Percentiles rank a stretch among this genome's conserved stretches.
These are phyloP conservation scores for Aculops lycopersici DNA, from an alignment of 1,140 invertebrate genomes.

Conservation along the genomic window DNA sequence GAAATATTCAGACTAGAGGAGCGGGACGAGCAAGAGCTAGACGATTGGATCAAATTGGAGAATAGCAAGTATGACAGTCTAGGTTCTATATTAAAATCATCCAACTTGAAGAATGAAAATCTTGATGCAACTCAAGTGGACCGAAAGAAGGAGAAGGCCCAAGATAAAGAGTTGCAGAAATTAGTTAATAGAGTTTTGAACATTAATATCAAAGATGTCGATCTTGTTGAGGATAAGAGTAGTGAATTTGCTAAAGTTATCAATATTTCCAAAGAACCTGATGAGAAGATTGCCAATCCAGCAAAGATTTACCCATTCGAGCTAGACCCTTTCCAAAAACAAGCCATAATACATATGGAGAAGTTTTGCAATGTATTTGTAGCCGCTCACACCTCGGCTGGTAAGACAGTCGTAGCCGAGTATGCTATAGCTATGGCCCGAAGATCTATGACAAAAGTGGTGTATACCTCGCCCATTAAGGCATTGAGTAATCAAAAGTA, in stretches of 20 bases:
- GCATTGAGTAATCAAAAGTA: slow-evolving; percentile 98
- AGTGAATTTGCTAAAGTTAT: slow-evolving; percentile 1
- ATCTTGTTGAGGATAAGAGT: not conserved
- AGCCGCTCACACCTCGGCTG: slow-evolving; percentile 91
- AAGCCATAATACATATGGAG: slow-evolving; percentile 74
- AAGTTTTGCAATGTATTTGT: slow-evolving; percentile 83
- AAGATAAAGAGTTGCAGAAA: not conserved
- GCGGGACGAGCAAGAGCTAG: not conserved
- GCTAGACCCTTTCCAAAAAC: slow-evolving; percentile 81
- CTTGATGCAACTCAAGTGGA: no score
- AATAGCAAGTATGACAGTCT: not conserved
- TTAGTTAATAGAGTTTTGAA: not conserved
- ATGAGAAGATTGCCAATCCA: slow-evolving; percentile 3
- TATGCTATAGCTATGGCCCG: slow-evolving; percentile 64
- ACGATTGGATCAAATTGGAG: not conserved
- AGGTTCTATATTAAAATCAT: not conserved
- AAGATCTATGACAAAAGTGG: slow-evolving; percentile 24
- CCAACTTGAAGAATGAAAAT: not conserved
- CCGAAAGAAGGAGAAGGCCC: not conserved
- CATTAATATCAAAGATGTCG: not conserved
- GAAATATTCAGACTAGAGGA: not conserved
- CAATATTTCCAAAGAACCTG: slow-evolving; percentile 1
- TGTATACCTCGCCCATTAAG: slow-evolving; percentile 98
- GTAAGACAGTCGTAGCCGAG: slow-evolving; percentile 95
- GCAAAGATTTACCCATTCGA: slow-evolving; percentile 28